Evolutionary conservation across 2,797 vertebrate species (phyloP).

Genomic region (Psittacula derbiana): DNA sequence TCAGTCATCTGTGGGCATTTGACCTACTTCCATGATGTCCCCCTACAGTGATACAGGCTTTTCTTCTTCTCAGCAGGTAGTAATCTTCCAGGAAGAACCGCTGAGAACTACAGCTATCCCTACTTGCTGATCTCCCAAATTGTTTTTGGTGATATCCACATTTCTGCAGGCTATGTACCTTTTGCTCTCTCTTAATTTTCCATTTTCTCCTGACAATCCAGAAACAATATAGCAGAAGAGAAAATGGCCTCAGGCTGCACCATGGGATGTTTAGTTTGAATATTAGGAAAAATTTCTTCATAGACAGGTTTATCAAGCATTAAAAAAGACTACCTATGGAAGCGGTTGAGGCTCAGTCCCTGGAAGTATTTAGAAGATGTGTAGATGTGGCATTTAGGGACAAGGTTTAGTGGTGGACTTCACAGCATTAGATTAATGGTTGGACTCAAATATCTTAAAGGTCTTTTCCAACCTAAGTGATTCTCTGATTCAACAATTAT

Average conservation of each 20-base stretch:
- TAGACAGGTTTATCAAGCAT: neutral
- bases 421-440: neutral
- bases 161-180: neutral
- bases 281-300: neutral
- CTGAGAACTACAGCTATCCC: constrained; percentile 41
- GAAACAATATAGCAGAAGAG: neutral
- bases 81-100: constrained; percentile 51
- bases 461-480: neutral
- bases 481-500: neutral
- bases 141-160: constrained; percentile 13
- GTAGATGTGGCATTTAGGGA: neutral
- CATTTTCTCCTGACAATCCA: constrained; percentile 16
- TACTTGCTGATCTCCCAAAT: constrained; percentile 48
- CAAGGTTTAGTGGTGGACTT: neutral
- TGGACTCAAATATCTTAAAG: neutral
- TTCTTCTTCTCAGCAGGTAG: constrained; percentile 44
- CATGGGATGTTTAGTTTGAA: neutral
- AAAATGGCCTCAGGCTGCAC: neutral
- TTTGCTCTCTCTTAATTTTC: neutral
- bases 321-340: neutral
- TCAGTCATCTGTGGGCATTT: constrained; percentile 40
- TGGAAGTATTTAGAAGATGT: neutral
- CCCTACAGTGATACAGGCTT: constrained; percentile 36
- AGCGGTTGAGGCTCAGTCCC: neutral
- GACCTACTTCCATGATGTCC: constrained; percentile 40